These are phyloP conservation scores for Suricata suricatta DNA, from an alignment of 2,113 vertebrate species.

Conservation along the genomic window DNA sequence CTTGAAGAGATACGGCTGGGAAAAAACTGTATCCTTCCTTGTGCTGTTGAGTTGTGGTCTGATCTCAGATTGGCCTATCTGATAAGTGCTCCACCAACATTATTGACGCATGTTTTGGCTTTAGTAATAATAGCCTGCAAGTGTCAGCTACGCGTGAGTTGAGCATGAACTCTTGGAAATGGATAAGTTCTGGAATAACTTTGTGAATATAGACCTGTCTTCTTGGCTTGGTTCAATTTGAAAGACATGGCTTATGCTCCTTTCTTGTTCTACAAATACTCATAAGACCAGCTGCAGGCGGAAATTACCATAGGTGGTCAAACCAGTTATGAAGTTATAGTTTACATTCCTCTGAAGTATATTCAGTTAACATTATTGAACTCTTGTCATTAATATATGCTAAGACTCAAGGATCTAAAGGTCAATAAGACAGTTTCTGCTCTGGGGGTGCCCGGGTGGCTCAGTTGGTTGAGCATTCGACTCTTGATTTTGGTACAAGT, in stretches of 20 bases:
- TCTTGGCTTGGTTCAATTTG: neutral
- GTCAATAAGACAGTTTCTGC: neutral
- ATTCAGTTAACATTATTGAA: neutral
- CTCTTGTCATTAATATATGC: neutral
- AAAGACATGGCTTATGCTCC: fast-evolving
- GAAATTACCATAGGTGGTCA: neutral
- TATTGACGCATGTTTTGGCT: neutral
- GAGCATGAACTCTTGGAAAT: neutral
- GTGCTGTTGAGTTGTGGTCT: too few relatives aligned
- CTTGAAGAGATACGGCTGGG: neutral
- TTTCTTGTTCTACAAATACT: neutral
- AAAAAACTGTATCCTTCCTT: neutral
- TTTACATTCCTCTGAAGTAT: neutral
- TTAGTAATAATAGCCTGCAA: neutral
- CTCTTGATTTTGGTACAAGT: too few relatives aligned
- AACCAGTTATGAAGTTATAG: neutral
- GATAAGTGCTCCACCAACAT: neutral
- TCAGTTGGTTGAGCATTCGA: too few relatives aligned
- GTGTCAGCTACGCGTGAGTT: neutral
- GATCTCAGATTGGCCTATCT: neutral
- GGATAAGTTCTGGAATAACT: neutral
- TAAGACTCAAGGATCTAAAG: neutral
- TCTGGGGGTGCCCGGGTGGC: neutral
- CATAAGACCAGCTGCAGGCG: neutral
- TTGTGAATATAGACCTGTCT: neutral